A percentile compares a stretch with the other conserved stretches of the same genome.
Conservation (phyloP, 1,140 invertebrate genomes). For the Cherax destructor region DNA sequence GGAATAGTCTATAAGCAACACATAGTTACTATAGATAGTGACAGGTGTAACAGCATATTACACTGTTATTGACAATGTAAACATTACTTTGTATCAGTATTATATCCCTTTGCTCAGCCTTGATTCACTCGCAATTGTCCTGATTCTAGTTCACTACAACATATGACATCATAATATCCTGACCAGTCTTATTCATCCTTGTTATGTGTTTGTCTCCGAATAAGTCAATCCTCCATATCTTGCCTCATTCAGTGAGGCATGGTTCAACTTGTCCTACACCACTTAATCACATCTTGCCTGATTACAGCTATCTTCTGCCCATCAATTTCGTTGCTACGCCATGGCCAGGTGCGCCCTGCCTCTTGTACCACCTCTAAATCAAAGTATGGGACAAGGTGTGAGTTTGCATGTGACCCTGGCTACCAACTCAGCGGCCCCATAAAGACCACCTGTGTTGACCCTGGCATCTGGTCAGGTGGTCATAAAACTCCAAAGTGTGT, state of each 20-base stretch:
- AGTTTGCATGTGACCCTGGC: constrained; percentile 78
- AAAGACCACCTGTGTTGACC: constrained; percentile 76
- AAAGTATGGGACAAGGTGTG: constrained; percentile 78
- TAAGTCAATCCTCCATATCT: not conserved
- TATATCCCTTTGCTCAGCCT: no score
- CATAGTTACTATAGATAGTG: no score
- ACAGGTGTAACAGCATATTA: no score
- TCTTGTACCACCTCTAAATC: constrained; percentile 77
- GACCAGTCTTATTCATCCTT: no score
- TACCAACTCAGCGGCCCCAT: constrained; percentile 78
- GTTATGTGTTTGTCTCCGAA: no score
- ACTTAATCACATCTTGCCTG: constrained; percentile 3
- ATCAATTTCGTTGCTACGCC: constrained; percentile 76
- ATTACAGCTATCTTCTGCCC: constrained; percentile 79
- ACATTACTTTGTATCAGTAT: no score
- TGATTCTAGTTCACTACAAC: no score
- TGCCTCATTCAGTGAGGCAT: not conserved
- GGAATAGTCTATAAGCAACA: no score
- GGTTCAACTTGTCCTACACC: not conserved
- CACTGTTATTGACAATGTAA: no score
- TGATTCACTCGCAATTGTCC: no score
- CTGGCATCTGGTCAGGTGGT: constrained; percentile 77
- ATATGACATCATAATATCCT: no score
- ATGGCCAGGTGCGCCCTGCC: constrained; percentile 77
- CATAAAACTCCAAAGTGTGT: constrained; percentile 76